Base-by-base conservation (phyloP, 2,888 invertebrate genomes). In the Timema podura region DNA sequence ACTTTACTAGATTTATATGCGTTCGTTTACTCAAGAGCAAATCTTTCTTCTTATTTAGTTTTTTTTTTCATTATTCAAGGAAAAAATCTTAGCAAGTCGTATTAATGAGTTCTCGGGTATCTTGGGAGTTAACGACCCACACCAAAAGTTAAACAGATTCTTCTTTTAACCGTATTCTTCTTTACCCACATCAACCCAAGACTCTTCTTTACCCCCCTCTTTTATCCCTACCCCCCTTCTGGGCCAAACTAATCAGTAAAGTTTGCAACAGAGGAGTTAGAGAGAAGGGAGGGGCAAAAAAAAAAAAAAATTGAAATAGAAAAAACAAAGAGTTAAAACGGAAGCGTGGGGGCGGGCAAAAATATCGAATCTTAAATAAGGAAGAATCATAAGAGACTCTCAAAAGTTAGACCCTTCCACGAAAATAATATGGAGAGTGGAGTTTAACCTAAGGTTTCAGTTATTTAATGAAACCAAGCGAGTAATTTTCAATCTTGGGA, bases 401-500 rank as follows among this genome's bases (percentile, higher is more conserved):
- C 48, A 66, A 51, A 66, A 46, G 44, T 66, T 51, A 13, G 45
- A 48, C 30, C 48, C 30, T 49, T 66, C 7, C 51, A 48, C 48
- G 51, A 48, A 66, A 44, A 59, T 59, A 45, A 13, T 9, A 66
- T 30, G 30, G 30, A 51, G 30, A 66, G 49, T 48, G 44, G 16
- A 46, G 66, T 48, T 66, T 66, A 15, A 13, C 66, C 51, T 48
- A 48, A 51, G 51, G 48, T 64, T 66, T 67, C 49, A 66, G 44
- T 67, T 70, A 61, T 67, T 59, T 67, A 61, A 70, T 70, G 67
- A 70, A 70, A 57, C 70, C 67, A 67, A 67, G 47, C 66, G 70
- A 57, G 66, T 70, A 70, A 70, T 70, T 70, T 70, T 66, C 70
- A 70, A 70, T 70, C 67, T 70, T 30, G 11, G 30, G 49, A 46